Evolutionary conservation across 30 jellyfish, hydroid and myxozoan genomes (phyloP).

Genomic region (Aurelia coerulea): DNA sequence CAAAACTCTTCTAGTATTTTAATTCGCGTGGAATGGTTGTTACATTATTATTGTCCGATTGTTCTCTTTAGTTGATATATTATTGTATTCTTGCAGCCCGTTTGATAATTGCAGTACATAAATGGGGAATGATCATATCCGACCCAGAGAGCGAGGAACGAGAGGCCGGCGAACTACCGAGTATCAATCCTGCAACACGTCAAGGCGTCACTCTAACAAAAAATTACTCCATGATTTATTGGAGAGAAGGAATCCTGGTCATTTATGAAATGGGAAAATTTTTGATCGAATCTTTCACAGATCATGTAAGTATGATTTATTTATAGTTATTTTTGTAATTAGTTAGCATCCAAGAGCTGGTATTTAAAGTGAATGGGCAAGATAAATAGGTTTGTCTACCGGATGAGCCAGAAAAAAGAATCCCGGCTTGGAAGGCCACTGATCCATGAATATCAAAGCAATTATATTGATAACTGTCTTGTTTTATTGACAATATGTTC

Average conservation of each 20-base stretch:
- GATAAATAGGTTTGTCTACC: too few species aligned
- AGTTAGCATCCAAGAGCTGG: too few species aligned
- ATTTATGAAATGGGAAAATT: slow-evolving; percentile 67
- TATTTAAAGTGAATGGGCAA: too few species aligned
- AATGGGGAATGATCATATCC: slow-evolving; percentile 84
- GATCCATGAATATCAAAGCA: too few species aligned
- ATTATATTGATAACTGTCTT: too few species aligned
- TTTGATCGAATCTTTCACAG: slow-evolving; percentile 77
- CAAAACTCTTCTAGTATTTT: too few species aligned
- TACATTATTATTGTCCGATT: too few species aligned
- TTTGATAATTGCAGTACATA: slow-evolving; percentile 81
- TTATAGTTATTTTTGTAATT: background rate
- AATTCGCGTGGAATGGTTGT: too few species aligned
- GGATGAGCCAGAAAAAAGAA: too few species aligned
- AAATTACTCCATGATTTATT: slow-evolving; percentile 56
- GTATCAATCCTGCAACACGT: background rate
- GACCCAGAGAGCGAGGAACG: slow-evolving; percentile 40
- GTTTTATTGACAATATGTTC: too few species aligned
- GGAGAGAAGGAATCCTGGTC: slow-evolving; percentile 96
- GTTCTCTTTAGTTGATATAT: too few species aligned
- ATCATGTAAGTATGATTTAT: slow-evolving; percentile 34
- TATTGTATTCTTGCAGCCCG: slow-evolving; percentile 66
- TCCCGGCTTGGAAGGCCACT: too few species aligned
- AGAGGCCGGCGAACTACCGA: slow-evolving; percentile 1
- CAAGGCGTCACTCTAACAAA: slow-evolving; percentile 19